Conservation (phyloP, 2,113 vertebrate species). For the Miniopterus natalensis region DNA sequence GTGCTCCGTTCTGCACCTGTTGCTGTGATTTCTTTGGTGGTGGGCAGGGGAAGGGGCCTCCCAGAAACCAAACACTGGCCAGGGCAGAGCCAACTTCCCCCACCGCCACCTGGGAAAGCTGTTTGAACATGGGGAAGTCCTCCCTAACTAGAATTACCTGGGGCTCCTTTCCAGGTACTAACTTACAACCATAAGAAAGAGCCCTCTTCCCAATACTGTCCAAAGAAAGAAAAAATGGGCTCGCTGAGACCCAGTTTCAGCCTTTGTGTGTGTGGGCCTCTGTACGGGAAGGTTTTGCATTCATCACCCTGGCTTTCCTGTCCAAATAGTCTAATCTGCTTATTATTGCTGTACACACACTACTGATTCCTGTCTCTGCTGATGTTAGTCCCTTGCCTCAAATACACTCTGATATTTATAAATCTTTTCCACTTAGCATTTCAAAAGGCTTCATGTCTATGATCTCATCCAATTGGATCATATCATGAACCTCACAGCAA, state of each 20-base stretch:
- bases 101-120: conserved; percentile 30
- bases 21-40: conserved; percentile 71
- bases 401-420: conserved; percentile 79
- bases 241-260: background rate
- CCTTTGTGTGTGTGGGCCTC: background rate
- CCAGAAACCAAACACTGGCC: conserved; percentile 74
- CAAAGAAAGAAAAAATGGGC: background rate
- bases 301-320: background rate
- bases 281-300: background rate
- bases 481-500: conserved; percentile 60
- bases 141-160: background rate
- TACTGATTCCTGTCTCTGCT: conserved; percentile 11
- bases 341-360: background rate
- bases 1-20: conserved; percentile 68
- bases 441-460: conserved; percentile 78
- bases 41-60: conserved; percentile 56
- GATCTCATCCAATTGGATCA: conserved; percentile 76
- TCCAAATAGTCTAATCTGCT: background rate
- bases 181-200: background rate
- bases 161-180: background rate
- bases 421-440: conserved; percentile 80
- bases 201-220: background rate
- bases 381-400: conserved; percentile 61
- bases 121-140: background rate
- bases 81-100: background rate